These are phyloP conservation scores for Phragmatobia fuliginosa DNA, from an alignment of 2,888 invertebrate genomes.

Conservation along the genomic window DNA sequence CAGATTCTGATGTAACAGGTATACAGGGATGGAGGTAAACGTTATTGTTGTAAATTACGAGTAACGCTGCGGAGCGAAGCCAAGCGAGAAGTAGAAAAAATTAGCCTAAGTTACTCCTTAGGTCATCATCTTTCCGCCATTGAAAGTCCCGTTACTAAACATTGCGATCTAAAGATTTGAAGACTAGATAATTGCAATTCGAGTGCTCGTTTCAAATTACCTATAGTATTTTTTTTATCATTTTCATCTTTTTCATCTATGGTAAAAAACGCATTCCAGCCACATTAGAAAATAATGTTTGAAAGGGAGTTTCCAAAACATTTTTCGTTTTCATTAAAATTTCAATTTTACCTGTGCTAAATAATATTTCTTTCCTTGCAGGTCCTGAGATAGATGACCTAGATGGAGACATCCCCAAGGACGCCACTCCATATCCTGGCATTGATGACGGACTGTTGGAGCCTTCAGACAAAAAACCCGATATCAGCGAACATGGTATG, in stretches of 20 bases:
- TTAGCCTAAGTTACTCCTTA: no score
- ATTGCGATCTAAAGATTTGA: neutral
- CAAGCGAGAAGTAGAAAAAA: no score
- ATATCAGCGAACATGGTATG: constrained; percentile 54
- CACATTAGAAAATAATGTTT: no score
- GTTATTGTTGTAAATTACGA: no score
- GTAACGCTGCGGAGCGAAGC: no score
- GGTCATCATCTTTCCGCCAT: no score
- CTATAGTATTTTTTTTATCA: neutral
- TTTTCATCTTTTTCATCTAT: neutral
- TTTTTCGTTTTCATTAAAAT: neutral
- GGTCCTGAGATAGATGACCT: constrained; percentile 87
- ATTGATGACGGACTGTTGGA: constrained; percentile 89
- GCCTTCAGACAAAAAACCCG: constrained; percentile 59
- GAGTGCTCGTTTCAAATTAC: neutral
- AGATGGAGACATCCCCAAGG: constrained; percentile 69
- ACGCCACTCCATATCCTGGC: constrained; percentile 81
- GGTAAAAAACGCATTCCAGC: neutral
- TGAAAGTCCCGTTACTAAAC: no score
- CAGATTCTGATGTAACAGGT: no score
- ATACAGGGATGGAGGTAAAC: no score
- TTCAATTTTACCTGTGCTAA: neutral
- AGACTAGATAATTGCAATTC: neutral
- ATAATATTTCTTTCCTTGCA: constrained; percentile 39
- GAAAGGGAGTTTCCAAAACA: no score